Percentiles rank a stretch among this genome's conserved stretches.
These are phyloP conservation scores for Sander lucioperca DNA, from an alignment of 2,113 vertebrate genomes.

Conservation along the genomic window DNA sequence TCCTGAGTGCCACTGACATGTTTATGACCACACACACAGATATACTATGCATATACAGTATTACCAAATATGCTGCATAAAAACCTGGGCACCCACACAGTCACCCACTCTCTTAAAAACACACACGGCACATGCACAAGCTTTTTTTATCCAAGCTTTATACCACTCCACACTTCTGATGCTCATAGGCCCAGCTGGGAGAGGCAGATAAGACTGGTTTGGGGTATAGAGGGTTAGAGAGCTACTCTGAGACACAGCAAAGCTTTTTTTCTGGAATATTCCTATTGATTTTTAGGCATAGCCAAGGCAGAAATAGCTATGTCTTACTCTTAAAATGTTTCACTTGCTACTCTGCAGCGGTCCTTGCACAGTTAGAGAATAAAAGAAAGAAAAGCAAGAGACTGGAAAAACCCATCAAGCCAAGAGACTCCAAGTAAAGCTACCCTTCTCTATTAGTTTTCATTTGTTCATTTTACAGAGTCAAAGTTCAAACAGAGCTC, in stretches of 20 bases:
- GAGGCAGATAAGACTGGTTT: conserved; percentile 72
- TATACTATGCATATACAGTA: conserved; percentile 16
- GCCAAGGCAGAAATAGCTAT: conserved; percentile 50
- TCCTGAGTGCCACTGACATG: conserved; percentile 46
- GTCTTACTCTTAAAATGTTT: conserved; percentile 62
- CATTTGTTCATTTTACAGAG: neutral
- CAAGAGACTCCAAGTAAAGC: conserved; percentile 36
- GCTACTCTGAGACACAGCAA: conserved; percentile 48
- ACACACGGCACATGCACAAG: conserved; percentile 30
- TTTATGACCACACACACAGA: conserved; percentile 48
- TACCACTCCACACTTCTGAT: conserved; percentile 49
- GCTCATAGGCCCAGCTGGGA: conserved; percentile 66
- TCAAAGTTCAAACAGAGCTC: conserved; percentile 32
- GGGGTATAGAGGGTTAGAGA: conserved; percentile 51
- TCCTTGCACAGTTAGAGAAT: conserved; percentile 15
- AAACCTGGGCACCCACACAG: conserved; percentile 15
- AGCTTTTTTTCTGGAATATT: conserved; percentile 65
- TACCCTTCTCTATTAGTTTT: neutral
- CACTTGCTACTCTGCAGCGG: conserved; percentile 18
- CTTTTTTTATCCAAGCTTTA: conserved; percentile 39
- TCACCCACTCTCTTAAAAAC: neutral
- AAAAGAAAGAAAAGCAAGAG: conserved; percentile 26
- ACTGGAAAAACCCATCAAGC: conserved; percentile 40
- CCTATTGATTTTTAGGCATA: conserved; percentile 63
- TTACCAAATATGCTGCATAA: conserved; percentile 41